These are phyloP conservation scores for Ia io DNA, from an alignment of 2,113 vertebrate species.

Conservation along the genomic window DNA sequence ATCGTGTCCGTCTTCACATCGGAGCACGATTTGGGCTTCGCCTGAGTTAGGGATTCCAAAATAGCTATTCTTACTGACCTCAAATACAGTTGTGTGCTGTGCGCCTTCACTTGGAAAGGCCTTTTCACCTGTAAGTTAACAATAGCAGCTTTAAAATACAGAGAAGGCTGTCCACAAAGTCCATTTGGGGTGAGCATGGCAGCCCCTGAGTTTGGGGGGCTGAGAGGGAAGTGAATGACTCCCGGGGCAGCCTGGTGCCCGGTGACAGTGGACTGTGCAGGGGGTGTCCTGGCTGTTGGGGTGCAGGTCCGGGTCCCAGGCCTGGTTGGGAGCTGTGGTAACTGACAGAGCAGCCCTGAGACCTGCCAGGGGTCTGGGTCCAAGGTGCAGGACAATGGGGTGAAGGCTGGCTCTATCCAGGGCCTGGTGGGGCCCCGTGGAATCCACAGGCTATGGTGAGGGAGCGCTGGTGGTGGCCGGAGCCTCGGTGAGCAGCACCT, in stretches of 20 bases:
- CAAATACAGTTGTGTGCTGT: neutral
- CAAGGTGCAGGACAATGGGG: rapidly evolving
- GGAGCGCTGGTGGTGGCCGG: rapidly evolving
- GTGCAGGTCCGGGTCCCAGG: too few relatives aligned
- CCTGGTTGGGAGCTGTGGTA: neutral
- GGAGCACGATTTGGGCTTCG: neutral
- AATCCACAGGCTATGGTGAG: neutral
- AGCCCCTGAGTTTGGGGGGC: neutral
- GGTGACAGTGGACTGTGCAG: neutral
- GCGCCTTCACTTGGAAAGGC: neutral
- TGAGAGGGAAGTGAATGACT: too few relatives aligned
- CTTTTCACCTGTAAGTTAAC: neutral
- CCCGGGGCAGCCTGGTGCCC: too few relatives aligned
- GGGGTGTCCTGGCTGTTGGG: too few relatives aligned
- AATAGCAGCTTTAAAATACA: neutral
- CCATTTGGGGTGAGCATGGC: neutral
- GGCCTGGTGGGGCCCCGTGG: neutral
- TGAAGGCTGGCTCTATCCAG: neutral
- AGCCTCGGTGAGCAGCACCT: neutral
- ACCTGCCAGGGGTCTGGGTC: neutral
- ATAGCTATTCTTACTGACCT: neutral
- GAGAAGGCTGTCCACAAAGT: neutral
- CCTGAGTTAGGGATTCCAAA: neutral
- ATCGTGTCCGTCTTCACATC: neutral
- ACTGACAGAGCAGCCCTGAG: neutral